Evolutionary conservation across 1,140 invertebrate genomes (phyloP).

Genomic region (Chrysoperla carnea): DNA sequence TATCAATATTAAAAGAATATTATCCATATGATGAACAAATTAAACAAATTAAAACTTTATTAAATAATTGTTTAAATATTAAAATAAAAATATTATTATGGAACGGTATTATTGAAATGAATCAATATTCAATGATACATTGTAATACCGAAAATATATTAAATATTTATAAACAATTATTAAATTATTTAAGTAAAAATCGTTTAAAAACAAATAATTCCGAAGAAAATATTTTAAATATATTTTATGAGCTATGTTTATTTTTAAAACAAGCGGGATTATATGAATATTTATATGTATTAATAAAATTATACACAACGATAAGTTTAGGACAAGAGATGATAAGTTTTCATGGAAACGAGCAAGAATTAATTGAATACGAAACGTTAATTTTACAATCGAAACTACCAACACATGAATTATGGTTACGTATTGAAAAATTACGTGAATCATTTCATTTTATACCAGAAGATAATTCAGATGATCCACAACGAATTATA

Average conservation of each 20-base stretch:
- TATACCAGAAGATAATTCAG: conserved; percentile 24
- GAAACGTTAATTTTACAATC: conserved; percentile 43
- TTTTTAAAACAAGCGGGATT: conserved; percentile 46
- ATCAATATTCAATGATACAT: conserved; percentile 36
- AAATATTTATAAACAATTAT: conserved; percentile 31
- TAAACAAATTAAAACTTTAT: conserved; percentile 16
- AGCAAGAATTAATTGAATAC: conserved; percentile 33
- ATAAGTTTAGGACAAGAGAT: conserved; percentile 29
- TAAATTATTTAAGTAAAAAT: conserved; percentile 29
- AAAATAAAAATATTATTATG: conserved; percentile 22
- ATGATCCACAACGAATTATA: conserved; percentile 39
- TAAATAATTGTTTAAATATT: conserved; percentile 32
- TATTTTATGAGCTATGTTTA: conserved; percentile 37
- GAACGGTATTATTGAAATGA: conserved; percentile 34
- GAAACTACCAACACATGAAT: conserved; percentile 39
- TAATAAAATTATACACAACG: conserved; percentile 36
- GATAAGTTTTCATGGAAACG: conserved; percentile 23
- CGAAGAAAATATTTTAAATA: conserved; percentile 25
- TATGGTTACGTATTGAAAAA: conserved; percentile 46
- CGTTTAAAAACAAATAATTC: conserved; percentile 16
- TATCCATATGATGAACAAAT: conserved; percentile 36
- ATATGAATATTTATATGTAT: conserved; percentile 42
- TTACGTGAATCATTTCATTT: conserved; percentile 41
- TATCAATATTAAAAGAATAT: conserved; percentile 26
- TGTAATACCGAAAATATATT: conserved; percentile 36